These are phyloP conservation scores for Himalopsyche kuldschensis DNA, from an alignment of 2,888 invertebrate genomes.

Conservation along the genomic window DNA sequence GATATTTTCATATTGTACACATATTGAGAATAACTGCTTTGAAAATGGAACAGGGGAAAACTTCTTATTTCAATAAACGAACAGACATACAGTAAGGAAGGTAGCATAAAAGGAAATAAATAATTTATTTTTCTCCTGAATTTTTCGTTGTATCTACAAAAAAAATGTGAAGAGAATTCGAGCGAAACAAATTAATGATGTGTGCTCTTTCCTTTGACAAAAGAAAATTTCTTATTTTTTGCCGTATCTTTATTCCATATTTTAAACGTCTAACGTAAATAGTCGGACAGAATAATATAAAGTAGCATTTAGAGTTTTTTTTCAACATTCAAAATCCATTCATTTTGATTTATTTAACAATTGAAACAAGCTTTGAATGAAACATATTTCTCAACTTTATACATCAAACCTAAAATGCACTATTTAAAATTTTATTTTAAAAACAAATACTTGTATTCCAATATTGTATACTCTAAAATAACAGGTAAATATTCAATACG, in stretches of 20 bases:
- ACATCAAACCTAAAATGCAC: too few species aligned
- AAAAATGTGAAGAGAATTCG: slow-evolving; percentile 17
- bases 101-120: slow-evolving; percentile 27
- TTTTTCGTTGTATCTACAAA: slow-evolving; percentile 19
- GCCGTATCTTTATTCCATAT: background rate
- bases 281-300: background rate
- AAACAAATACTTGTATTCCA: too few species aligned
- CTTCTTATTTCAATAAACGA: slow-evolving; percentile 19
- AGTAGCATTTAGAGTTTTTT: background rate
- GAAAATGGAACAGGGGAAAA: slow-evolving; percentile 6
- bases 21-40: background rate
- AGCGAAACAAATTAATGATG: slow-evolving; percentile 34
- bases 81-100: background rate
- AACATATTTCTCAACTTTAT: too few species aligned
- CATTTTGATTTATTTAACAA: background rate
- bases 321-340: background rate
- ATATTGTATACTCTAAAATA: too few species aligned
- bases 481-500: too few species aligned
- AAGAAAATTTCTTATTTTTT: slow-evolving; percentile 5
- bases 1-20: background rate
- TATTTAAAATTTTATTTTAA: too few species aligned
- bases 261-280: background rate
- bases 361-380: too few species aligned
- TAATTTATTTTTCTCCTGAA: slow-evolving; percentile 23
- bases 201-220: slow-evolving; percentile 20